Evolutionary conservation across 2,888 invertebrate species (phyloP), one percentile per base, ranked within the genome.

Genomic region (Scaptomyza reducta): DNA sequence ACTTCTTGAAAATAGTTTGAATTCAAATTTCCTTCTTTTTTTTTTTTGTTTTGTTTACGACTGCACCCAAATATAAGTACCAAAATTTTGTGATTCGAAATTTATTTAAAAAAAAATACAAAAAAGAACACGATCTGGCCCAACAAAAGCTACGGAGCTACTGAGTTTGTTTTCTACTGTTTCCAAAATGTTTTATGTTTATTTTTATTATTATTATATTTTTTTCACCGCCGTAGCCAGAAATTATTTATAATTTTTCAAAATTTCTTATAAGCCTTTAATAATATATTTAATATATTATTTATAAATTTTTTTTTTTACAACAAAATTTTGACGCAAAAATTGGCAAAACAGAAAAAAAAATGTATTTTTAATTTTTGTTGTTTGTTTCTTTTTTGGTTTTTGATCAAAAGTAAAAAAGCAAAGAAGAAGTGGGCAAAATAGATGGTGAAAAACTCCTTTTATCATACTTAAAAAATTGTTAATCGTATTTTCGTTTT

Each of bases 1-100:
- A 91, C 90, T 91, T 91, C 91, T 91, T 91, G 90, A 90, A 91
- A 89, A 90, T 90, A 88, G 31, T 81, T 49, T 68, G 38, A 56
- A 65, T 49, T 70, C 46, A n/a, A 58, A 13, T 45, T 55, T 1
- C n/a, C 14, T 18, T 11, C 22, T 41, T 53, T 29, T 42, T 56
- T 46, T 55, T 40, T 68, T 46, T 66, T 64, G 25, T 61, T 67
- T 74, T 59, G 42, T 51, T 70, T 67, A 46, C 41, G 45, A 54
- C 47, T 47, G 47, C 49, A 59, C 40, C 35, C 16, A 67, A 74
- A 13, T 31, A 53, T 40, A 59, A 58, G n/a, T 27, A 47, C 7
- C 22, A 54, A 61, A 64, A 16, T 40, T 41, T 42, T 11, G 16
- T 46, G 13, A 41, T 45, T 70, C 55, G 47, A 57, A 14, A 22